phyloP scores from a whole-genome alignment of 2,797 vertebrate genomes.

The Artibeus lituratus region DNA sequence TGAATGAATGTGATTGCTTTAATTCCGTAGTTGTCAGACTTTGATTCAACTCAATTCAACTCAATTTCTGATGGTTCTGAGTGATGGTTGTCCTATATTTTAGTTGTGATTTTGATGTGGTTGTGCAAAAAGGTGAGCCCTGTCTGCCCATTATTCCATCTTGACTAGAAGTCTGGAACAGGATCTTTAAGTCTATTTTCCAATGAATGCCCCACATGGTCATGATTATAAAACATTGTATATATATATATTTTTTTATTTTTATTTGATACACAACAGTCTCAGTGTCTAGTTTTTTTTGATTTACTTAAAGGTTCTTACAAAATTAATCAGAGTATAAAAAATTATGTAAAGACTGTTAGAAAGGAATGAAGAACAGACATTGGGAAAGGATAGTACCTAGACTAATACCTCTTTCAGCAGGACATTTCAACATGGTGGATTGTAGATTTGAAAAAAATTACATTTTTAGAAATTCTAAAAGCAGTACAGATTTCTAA shows the following conservation, averaged over 20 bases:
- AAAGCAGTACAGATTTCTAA: background rate
- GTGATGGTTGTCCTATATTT: too few relatives aligned
- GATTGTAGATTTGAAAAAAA: background rate
- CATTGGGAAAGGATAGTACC: background rate
- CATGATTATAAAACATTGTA: background rate
- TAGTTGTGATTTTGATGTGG: too few relatives aligned
- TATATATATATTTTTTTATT: background rate
- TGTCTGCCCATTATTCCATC: too few relatives aligned
- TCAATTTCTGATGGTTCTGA: too few relatives aligned
- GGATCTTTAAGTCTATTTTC: background rate
- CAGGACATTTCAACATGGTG: background rate
- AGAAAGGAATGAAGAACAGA: background rate
- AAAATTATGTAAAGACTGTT: background rate
- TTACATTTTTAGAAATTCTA: conserved; percentile 29
- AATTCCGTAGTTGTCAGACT: too few relatives aligned
- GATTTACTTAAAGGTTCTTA: background rate
- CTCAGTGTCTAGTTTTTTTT: conserved; percentile 22
- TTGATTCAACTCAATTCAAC: too few relatives aligned
- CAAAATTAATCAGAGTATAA: background rate
- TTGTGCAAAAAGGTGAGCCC: too few relatives aligned
- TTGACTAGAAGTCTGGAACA: background rate
- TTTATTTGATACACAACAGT: background rate
- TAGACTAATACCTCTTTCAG: background rate
- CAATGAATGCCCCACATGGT: background rate
- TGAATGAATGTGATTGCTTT: too few relatives aligned